Evolutionary conservation across 2,888 invertebrate genomes (phyloP).

Genomic region (Caenorhabditis sp.): DNA sequence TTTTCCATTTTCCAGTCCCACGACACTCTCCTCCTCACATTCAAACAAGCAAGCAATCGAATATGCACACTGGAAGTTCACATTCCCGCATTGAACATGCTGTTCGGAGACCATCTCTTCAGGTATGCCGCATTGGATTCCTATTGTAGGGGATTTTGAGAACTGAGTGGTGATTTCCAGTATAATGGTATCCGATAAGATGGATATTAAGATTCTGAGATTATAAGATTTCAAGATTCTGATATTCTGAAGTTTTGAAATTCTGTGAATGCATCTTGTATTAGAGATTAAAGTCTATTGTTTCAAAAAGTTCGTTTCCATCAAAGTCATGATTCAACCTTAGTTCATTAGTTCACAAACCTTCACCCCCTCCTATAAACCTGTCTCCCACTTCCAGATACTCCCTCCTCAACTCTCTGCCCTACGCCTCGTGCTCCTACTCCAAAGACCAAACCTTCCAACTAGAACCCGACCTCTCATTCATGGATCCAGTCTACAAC

Average conservation of each 20-base stretch:
- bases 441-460: slow-evolving; percentile 55
- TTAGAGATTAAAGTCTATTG: too few relatives aligned
- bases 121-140: too few relatives aligned
- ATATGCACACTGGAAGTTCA: slow-evolving; percentile 79
- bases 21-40: slow-evolving; percentile 62
- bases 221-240: too few relatives aligned
- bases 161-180: too few relatives aligned
- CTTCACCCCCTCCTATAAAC: neutral
- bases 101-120: slow-evolving; percentile 74
- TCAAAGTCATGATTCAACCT: too few relatives aligned
- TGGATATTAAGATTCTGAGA: too few relatives aligned
- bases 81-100: slow-evolving; percentile 73
- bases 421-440: slow-evolving; percentile 78
- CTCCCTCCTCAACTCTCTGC: slow-evolving; percentile 75
- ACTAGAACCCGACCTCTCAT: slow-evolving; percentile 73
- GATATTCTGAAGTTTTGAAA: too few relatives aligned
- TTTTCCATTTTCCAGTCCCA: slow-evolving; percentile 56
- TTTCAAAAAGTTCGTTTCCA: too few relatives aligned
- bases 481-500: slow-evolving; percentile 70
- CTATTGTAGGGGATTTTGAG: too few relatives aligned
- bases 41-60: slow-evolving; percentile 73
- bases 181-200: too few relatives aligned
- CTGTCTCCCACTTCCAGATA: slow-evolving; percentile 75
- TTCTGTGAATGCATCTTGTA: too few relatives aligned
- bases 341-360: neutral